Base-by-base conservation (phyloP, 30 jellyfish, hydroid and myxozoan genomes). In the Hydractinia echinata region DNA sequence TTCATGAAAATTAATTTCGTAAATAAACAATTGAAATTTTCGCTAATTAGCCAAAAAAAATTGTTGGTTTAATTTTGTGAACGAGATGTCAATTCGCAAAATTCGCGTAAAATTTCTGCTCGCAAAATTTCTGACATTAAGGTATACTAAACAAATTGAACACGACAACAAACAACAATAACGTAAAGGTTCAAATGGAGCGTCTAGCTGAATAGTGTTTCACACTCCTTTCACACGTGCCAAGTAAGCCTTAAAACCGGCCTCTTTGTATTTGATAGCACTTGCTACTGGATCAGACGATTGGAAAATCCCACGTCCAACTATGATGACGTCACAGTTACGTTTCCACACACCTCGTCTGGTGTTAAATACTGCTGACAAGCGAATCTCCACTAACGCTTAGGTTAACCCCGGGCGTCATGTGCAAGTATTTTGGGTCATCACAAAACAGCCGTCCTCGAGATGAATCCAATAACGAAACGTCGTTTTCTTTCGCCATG, bases 351-450 rank as follows among this genome's bases (percentile, higher is more conserved):
- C n/a, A 81, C 99, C 56, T 83, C 90, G 9, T 81, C 84, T 39
- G 99, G 99, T 11, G 95, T 93, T 67, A 79, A 73, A 66, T 93
- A 93, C 58, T 93, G 96, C 83, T 93, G 99, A 39, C 99, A 10
- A 79, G 91, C 11, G 76, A 15, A 72, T 93, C 99, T 5, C 91
- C 96, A 50, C 82, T 14, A 18, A 74, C 21, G 61, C 83, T 67
- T 72, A 93, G 68, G 53, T 84, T 85, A 10, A 93, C 99, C 44
- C 99, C 99, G 16, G 99, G 99, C 16, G 99, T 87, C 52, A 93
- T 64, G 61, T 93, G 95, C 15, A 93, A 66, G 78, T 79, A 93
- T 51, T 71, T 19, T 10, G 91, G 96, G 54, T 88, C 94, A 44
- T 76, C 87, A 67, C 88, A 53, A 8, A n/a, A 93, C 86, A 8